A percentile compares a stretch with the other conserved stretches of the same genome.
Evolutionary conservation across 2,113 vertebrate species (phyloP).

Genomic region (Urocynchramus pylzowi): DNA sequence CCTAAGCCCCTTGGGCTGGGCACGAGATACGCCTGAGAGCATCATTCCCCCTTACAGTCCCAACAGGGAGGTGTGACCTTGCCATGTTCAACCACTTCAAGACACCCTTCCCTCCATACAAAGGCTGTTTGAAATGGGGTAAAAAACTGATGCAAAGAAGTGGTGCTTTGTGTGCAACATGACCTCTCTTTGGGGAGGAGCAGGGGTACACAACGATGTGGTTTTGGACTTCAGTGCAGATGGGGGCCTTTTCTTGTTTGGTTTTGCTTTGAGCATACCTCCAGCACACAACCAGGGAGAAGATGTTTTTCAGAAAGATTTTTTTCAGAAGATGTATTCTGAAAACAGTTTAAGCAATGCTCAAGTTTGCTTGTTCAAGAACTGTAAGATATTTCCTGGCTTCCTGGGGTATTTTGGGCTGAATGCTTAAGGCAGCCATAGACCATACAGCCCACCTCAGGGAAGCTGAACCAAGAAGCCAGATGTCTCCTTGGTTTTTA

Average conservation of each 20-base stretch:
- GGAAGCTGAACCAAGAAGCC: not conserved
- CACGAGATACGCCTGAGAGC: rapidly evolving
- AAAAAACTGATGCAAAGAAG: not conserved
- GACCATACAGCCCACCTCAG: rapidly evolving
- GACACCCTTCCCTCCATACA: not conserved
- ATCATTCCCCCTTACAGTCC: not conserved
- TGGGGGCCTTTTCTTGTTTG: not conserved
- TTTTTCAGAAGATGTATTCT: no score
- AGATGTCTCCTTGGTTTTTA: not conserved
- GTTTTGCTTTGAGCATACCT: not conserved
- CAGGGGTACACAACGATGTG: not conserved
- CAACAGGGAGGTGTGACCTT: not conserved
- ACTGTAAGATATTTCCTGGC: not conserved
- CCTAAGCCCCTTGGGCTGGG: not conserved
- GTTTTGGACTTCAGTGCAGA: not conserved
- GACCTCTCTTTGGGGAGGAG: not conserved
- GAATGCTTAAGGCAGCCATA: not conserved
- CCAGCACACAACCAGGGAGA: not conserved
- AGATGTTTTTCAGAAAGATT: no score
- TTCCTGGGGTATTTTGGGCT: not conserved
- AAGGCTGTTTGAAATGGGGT: not conserved
- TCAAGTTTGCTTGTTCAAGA: not conserved
- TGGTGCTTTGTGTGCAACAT: not conserved
- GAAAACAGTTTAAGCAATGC: not conserved
- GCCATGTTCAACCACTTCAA: not conserved